These are phyloP conservation scores for Bos javanicus DNA, from an alignment of 2,113 vertebrate species.

Conservation along the genomic window DNA sequence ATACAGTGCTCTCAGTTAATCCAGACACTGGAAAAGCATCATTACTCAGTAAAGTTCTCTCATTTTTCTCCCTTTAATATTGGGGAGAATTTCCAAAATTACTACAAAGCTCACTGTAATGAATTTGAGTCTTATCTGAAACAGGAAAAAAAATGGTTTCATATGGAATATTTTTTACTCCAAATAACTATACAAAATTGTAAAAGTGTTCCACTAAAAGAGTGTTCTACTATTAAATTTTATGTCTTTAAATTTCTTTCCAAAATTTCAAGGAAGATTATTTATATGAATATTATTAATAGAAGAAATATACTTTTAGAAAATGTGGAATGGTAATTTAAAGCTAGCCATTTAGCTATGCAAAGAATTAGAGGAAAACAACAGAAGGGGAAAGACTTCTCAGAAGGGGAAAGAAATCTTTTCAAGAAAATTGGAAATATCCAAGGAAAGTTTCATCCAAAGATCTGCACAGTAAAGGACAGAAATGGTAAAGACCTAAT, in stretches of 20 bases:
- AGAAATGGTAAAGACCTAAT: background rate
- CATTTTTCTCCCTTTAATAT: background rate
- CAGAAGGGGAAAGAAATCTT: background rate
- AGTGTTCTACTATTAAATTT: background rate
- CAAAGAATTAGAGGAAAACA: background rate
- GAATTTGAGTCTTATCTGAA: background rate
- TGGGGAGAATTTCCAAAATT: background rate
- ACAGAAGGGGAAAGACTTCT: background rate
- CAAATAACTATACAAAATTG: background rate
- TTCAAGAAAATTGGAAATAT: background rate
- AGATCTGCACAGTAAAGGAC: background rate
- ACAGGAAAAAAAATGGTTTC: background rate
- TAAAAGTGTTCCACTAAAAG: background rate
- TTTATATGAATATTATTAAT: background rate
- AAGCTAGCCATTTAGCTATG: background rate
- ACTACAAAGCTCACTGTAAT: background rate
- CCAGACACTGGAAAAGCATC: background rate
- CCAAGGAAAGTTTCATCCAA: background rate
- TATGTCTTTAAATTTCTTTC: background rate
- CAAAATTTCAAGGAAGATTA: background rate
- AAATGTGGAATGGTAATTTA: background rate
- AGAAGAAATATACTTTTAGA: background rate
- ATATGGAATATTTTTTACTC: background rate
- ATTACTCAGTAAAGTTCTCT: background rate
- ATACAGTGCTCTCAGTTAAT: background rate